Evolutionary conservation across 2,888 invertebrate species (phyloP).

Genomic region (Rosalia funebris): DNA sequence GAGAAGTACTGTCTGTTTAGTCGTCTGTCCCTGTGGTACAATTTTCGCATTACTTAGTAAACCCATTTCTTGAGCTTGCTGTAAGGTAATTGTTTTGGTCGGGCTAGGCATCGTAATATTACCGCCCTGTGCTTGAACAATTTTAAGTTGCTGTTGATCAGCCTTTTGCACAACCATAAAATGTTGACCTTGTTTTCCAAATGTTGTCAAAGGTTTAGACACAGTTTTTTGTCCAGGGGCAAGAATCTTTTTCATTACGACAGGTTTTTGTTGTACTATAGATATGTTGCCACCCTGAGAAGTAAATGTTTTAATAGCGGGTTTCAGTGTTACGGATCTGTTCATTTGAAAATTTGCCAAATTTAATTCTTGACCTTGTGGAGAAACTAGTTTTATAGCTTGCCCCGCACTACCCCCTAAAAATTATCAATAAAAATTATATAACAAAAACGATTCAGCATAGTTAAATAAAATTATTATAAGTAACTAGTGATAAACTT

Average conservation of each 20-base stretch:
- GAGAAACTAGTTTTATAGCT: constrained; percentile 60
- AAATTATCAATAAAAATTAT: constrained; percentile 16
- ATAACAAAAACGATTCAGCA: too few species aligned
- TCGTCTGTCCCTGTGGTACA: constrained; percentile 58
- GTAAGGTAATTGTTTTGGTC: constrained; percentile 72
- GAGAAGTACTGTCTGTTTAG: constrained; percentile 63
- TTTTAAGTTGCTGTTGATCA: constrained; percentile 48
- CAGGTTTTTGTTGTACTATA: constrained; percentile 55
- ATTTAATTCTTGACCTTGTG: constrained; percentile 60
- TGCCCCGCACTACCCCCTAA: constrained; percentile 53
- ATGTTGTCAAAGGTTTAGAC: constrained; percentile 47
- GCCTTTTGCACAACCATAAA: constrained; percentile 57
- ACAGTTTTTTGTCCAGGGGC: constrained; percentile 48
- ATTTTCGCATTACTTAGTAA: constrained; percentile 67
- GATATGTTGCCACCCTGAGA: constrained; percentile 46
- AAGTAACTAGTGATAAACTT: too few species aligned
- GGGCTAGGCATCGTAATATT: constrained; percentile 57
- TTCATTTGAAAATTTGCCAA: constrained; percentile 58
- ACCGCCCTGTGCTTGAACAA: constrained; percentile 47
- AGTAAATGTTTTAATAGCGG: constrained; percentile 53
- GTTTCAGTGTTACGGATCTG: constrained; percentile 58
- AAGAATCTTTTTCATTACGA: constrained; percentile 61
- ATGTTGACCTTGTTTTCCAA: constrained; percentile 51
- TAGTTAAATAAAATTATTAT: too few species aligned
- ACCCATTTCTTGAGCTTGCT: constrained; percentile 74